phyloP scores from a whole-genome alignment of 2,797 vertebrate genomes.

The Vireo griseus region DNA sequence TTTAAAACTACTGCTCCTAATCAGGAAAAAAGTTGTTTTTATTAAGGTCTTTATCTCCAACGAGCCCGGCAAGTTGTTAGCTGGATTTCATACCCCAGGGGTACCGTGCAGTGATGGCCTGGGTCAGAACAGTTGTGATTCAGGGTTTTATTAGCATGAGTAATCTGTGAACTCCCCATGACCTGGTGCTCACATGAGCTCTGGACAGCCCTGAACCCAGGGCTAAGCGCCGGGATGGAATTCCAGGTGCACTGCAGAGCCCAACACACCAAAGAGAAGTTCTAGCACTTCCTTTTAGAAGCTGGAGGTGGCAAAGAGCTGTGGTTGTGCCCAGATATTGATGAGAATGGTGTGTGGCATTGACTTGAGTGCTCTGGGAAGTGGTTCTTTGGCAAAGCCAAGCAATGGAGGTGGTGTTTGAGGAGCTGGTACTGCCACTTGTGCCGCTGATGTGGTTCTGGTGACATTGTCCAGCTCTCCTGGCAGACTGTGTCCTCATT shows the following conservation, averaged over 20 bases:
- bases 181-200: background rate
- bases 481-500: background rate
- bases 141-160: conserved; percentile 13
- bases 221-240: fast-evolving
- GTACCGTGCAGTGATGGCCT: background rate
- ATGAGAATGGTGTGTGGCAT: background rate
- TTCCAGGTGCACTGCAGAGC: background rate
- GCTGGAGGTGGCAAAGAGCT: background rate
- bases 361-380: background rate
- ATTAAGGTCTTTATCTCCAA: background rate
- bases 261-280: background rate
- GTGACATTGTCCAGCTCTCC: background rate
- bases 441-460: background rate
- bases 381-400: background rate
- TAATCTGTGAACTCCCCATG: background rate
- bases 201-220: background rate
- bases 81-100: conserved; percentile 24
- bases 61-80: background rate
- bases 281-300: background rate
- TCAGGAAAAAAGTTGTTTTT: background rate
- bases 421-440: background rate
- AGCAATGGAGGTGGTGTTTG: background rate
- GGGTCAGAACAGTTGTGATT: conserved; percentile 16
- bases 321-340: background rate
- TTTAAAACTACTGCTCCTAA: background rate